Percentiles rank a stretch among this genome's conserved stretches.
Evolutionary conservation across 2,113 vertebrate genomes (phyloP).

Genomic region (Anser brachyrhynchus): DNA sequence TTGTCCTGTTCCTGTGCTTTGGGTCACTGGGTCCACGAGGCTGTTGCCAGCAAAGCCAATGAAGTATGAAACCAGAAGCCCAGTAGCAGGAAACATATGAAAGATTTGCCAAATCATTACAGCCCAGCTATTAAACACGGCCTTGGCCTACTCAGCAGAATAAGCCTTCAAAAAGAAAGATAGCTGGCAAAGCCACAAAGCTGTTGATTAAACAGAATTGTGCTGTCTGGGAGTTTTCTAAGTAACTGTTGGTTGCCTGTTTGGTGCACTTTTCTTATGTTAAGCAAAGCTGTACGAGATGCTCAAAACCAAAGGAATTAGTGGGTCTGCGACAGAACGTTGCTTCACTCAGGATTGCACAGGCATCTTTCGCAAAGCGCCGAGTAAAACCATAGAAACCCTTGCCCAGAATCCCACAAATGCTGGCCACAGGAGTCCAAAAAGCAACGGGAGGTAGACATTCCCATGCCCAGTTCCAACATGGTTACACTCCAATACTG

Average conservation of each 20-base stretch:
- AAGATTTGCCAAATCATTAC: constrained; percentile 70
- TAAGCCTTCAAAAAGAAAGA: constrained; percentile 33
- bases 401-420: constrained; percentile 2
- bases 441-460: not conserved
- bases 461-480: not conserved
- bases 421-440: not conserved
- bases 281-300: constrained; percentile 43
- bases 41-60: constrained; percentile 57
- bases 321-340: not conserved
- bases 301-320: constrained; percentile 38
- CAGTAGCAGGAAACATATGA: constrained; percentile 31
- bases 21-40: constrained; percentile 45
- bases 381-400: constrained; percentile 23
- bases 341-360: constrained; percentile 24
- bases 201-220: constrained; percentile 46
- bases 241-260: not conserved
- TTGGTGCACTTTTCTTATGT: constrained; percentile 15
- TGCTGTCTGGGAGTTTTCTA: constrained; percentile 28
- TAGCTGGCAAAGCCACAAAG: constrained; percentile 59
- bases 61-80: constrained; percentile 57
- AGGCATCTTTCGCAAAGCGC: not conserved
- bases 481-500: not conserved
- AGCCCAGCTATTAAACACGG: constrained; percentile 50
- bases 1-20: constrained; percentile 27
- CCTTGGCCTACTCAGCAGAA: constrained; percentile 70